phyloP scores from a whole-genome alignment of 2,797 vertebrate genomes.

The Cynodonichthys magdalenae region DNA sequence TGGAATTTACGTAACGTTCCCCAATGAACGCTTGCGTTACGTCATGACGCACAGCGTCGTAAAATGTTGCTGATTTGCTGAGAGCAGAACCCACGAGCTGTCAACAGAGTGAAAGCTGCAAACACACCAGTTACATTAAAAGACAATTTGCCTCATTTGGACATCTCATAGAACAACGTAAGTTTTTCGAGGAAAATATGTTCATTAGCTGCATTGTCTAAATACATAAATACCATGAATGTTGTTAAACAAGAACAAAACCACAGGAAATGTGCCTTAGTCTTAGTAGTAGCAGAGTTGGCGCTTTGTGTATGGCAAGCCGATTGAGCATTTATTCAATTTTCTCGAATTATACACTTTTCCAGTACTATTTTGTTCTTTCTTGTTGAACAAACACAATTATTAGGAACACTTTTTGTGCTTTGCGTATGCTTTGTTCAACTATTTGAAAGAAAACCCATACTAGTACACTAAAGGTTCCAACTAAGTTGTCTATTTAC shows the following conservation, averaged over 20 bases:
- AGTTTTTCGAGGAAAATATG: slow-evolving; percentile 20
- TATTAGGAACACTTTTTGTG: no score
- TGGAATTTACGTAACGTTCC: slow-evolving; percentile 40
- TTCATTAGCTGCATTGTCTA: not conserved
- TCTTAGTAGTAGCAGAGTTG: no score
- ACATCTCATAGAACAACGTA: slow-evolving; percentile 28
- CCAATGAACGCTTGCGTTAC: slow-evolving; percentile 11
- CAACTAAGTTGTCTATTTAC: no score
- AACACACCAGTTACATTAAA: not conserved
- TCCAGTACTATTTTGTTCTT: no score
- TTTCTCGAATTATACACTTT: no score
- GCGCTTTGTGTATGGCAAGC: no score
- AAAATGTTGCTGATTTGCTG: slow-evolving; percentile 55
- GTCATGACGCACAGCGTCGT: slow-evolving; percentile 5
- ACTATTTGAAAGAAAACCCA: no score
- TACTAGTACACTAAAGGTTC: no score
- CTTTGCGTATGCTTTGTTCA: no score
- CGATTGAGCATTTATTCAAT: no score
- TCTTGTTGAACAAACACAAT: no score
- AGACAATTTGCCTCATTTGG: slow-evolving; percentile 9
- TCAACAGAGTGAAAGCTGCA: not conserved
- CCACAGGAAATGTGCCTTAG: no score
- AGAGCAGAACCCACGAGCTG: not conserved
- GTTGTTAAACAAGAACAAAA: not conserved
- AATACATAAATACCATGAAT: not conserved